Evolutionary conservation across 2,888 invertebrate species (phyloP), one percentile per base, ranked within the genome.

Genomic region (Oxycera nigricornis): DNA sequence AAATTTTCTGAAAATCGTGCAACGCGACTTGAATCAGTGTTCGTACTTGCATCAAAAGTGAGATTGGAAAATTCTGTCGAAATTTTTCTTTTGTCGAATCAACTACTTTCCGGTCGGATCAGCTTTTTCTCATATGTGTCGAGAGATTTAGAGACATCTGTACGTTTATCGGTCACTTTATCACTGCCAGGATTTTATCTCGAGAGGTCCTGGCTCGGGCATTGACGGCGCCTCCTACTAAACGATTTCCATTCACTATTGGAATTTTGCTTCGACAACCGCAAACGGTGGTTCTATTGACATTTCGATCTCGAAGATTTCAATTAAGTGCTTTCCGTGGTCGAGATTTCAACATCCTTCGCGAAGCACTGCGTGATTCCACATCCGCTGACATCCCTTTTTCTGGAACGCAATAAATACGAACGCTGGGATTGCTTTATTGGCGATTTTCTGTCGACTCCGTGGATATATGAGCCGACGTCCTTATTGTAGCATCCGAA

Each of bases 11-110:
- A 39, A 39, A 65, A 20, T 20, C 41, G 30, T 28, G 26, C 59
- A 22, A 26, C 28, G 6, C 59, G 30, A 59, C n/a, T 26, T 30
- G 59, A 59, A 20, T 59, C 4, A 9, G 22, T 22, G n/a, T 14
- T 28, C 30, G 30, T 20, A 59, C 59, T 11, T 50, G 59, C 30
- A 26, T 9, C 14, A 24, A 22, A 41, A 65, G 65, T 41, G 39
- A 22, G 65, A 26, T 65, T 41, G 35, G 39, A 65, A 39, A 65
- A 41, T 41, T 65, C 30, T 17, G 39, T 65, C 39, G 65, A 41
- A 26, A 65, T 39, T 65, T 62, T 62, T 62, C 62, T 41, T 39
- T 65, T 41, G 7, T 26, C 9, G 20, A 39, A 17, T 22, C 26
- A 65, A 65, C 28, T 17, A 31, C 31, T 20, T 4, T 61, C 31